Evolutionary conservation across 2,888 invertebrate genomes (phyloP).

Genomic region (Syrphus vitripennis): DNA sequence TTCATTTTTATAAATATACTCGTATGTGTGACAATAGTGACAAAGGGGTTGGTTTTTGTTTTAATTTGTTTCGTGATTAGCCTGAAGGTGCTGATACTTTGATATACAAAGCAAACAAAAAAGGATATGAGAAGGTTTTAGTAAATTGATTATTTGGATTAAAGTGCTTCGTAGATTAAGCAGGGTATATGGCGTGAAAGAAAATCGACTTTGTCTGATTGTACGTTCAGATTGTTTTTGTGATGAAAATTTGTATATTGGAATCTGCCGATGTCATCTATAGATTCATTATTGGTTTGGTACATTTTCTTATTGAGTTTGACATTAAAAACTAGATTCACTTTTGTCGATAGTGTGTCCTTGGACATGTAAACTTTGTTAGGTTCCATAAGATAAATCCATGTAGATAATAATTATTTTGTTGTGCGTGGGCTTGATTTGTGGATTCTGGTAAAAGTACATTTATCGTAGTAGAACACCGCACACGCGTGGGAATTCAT

Average conservation of each 20-base stretch:
- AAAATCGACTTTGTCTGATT: not conserved
- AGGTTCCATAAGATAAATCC: not conserved
- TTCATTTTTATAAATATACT: not conserved
- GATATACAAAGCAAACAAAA: not conserved
- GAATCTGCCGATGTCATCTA: not conserved
- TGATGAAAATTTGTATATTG: not conserved
- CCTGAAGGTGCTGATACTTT: conserved; percentile 4
- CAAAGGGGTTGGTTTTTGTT: conserved; percentile 5
- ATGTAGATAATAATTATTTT: not conserved
- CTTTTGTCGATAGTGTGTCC: not conserved
- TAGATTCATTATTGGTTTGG: not conserved
- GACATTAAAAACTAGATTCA: not conserved
- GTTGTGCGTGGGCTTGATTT: not conserved
- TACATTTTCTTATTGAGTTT: not conserved
- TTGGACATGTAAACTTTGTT: not conserved
- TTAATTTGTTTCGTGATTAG: conserved; percentile 58
- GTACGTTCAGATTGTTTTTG: not conserved
- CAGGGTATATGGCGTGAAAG: not conserved
- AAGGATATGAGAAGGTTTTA: conserved; percentile 7
- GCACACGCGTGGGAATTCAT: not conserved
- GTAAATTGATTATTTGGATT: conserved; percentile 30
- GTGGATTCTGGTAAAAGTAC: not conserved
- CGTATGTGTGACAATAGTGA: not conserved
- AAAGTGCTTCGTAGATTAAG: not conserved
- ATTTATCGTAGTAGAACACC: not conserved